These are phyloP conservation scores for Bucorvus abyssinicus DNA, from an alignment of 2,797 vertebrate genomes.

Conservation along the genomic window DNA sequence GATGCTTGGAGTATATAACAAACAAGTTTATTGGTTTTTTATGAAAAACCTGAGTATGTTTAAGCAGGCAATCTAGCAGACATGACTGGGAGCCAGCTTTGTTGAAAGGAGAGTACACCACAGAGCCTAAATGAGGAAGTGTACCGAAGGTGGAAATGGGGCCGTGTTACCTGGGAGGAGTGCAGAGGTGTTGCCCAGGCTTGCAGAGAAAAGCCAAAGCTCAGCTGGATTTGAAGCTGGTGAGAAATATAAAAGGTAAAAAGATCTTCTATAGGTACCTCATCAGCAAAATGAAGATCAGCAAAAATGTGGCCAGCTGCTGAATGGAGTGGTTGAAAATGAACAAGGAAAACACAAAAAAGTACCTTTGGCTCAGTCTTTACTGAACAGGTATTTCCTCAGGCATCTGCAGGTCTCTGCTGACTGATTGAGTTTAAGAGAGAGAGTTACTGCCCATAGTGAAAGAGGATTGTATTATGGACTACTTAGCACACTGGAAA, in stretches of 20 bases:
- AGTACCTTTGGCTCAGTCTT: background rate
- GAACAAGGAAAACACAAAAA: background rate
- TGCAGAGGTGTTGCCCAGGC: background rate
- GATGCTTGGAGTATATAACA: background rate
- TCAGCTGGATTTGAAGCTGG: conserved; percentile 16
- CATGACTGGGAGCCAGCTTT: background rate
- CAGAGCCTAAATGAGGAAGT: background rate
- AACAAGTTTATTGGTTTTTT: background rate
- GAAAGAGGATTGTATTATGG: background rate
- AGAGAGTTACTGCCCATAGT: background rate
- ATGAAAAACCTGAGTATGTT: background rate
- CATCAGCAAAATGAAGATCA: background rate
- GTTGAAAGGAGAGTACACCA: background rate
- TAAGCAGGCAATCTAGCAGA: background rate
- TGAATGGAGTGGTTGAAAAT: background rate
- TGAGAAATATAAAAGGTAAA: background rate
- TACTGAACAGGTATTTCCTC: background rate
- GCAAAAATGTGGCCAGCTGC: background rate
- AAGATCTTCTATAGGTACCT: background rate
- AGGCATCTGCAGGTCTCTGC: background rate
- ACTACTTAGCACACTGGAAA: background rate
- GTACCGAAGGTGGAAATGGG: background rate
- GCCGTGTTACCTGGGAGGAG: background rate
- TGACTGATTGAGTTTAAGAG: background rate
- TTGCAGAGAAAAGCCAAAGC: conserved; percentile 6